phyloP scores from a whole-genome alignment of 1,140 invertebrate species.

The Macrobrachium rosenbergii region DNA sequence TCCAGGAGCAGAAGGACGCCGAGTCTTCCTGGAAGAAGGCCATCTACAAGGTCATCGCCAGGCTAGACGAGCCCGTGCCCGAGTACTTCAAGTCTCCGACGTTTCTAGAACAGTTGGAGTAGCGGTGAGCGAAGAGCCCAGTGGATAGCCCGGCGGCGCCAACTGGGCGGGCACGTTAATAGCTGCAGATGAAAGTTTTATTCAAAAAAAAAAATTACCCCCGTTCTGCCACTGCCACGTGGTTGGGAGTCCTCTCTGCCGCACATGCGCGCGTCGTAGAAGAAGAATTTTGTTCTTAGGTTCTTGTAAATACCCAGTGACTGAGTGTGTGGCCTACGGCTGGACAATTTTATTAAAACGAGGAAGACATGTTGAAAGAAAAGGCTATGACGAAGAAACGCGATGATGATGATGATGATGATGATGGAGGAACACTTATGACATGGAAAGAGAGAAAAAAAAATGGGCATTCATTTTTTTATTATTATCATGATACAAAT shows the following conservation, averaged over 20 bases:
- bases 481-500: constrained; percentile 65
- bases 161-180: constrained; percentile 26
- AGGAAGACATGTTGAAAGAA: constrained; percentile 61
- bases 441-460: constrained; percentile 52
- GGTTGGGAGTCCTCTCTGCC: constrained; percentile 26
- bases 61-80: constrained; percentile 97
- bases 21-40: constrained; percentile 99
- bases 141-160: constrained; percentile 35
- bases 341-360: constrained; percentile 24
- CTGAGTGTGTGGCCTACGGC: constrained; percentile 54
- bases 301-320: constrained; percentile 53
- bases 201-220: too few relatives aligned
- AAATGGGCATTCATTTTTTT: constrained; percentile 60
- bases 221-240: too few relatives aligned
- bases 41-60: constrained; percentile 99
- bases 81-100: constrained; percentile 99
- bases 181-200: constrained; percentile 4
- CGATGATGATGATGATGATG: neutral
- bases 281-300: constrained; percentile 45
- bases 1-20: constrained; percentile 93
- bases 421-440: constrained; percentile 51
- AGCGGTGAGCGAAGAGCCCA: constrained; percentile 69
- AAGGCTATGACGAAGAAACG: constrained; percentile 59
- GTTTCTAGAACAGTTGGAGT: constrained; percentile 98
- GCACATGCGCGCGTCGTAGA: neutral